A percentile compares a stretch with the other conserved stretches of the same genome.
phyloP scores from a whole-genome alignment of 2,888 invertebrate species.

The Merodon equestris region DNA sequence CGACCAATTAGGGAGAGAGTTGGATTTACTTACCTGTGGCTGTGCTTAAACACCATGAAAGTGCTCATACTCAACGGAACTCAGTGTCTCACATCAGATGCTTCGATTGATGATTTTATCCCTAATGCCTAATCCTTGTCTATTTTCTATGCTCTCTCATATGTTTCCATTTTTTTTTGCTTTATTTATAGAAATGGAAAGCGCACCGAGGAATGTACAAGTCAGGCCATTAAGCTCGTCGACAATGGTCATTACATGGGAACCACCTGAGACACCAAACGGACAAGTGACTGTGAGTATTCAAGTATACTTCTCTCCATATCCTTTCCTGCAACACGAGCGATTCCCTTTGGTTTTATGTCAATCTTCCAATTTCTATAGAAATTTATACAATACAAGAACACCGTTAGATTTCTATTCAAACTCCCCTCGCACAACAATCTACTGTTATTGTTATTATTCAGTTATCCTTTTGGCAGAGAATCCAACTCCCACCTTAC shows the following conservation, averaged over 20 bases:
- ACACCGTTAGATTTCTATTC: conserved; percentile 62
- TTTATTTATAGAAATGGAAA: conserved; percentile 89
- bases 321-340: neutral
- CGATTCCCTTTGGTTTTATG: conserved; percentile 11
- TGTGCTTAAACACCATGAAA: conserved; percentile 1
- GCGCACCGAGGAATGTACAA: conserved; percentile 95
- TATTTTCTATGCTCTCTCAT: neutral
- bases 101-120: too few relatives aligned
- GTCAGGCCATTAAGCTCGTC: conserved; percentile 95
- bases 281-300: conserved; percentile 95
- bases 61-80: neutral
- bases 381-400: conserved; percentile 51
- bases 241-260: conserved; percentile 99
- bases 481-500: conserved; percentile 1
- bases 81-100: too few relatives aligned
- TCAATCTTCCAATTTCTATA: conserved; percentile 53
- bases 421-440: conserved; percentile 1
- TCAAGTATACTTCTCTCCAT: conserved; percentile 24
- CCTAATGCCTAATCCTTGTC: neutral
- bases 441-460: conserved; percentile 58
- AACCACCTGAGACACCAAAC: conserved; percentile 97
- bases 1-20: too few relatives aligned
- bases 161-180: conserved; percentile 8
- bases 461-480: conserved; percentile 29
- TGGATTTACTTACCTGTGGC: too few relatives aligned